These are phyloP conservation scores for Anolis carolinensis DNA, from an alignment of 2,113 vertebrate genomes.

Conservation along the genomic window DNA sequence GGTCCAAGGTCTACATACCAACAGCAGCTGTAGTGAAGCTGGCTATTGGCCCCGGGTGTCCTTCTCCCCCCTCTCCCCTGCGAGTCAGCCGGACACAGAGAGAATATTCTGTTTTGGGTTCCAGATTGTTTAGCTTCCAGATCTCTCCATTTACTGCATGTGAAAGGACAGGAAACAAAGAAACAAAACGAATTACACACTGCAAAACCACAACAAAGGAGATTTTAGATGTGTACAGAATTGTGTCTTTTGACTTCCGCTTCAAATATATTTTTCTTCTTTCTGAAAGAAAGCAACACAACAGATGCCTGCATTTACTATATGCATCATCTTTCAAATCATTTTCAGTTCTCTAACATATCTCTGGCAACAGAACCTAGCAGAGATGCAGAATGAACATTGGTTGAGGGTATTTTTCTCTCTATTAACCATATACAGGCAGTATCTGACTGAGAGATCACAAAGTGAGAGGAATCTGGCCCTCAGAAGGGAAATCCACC, in stretches of 20 bases:
- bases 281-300: not conserved
- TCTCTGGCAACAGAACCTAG: not conserved
- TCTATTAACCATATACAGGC: not conserved
- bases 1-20: slow-evolving; percentile 66
- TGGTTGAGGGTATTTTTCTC: not conserved
- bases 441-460: too few relatives aligned
- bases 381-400: not conserved
- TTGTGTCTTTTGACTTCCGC: not conserved
- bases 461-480: too few relatives aligned
- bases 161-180: slow-evolving; percentile 30
- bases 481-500: too few relatives aligned
- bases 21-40: slow-evolving; percentile 81
- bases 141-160: slow-evolving; percentile 75
- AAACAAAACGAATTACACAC: slow-evolving; percentile 18
- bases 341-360: not conserved
- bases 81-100: slow-evolving; percentile 83
- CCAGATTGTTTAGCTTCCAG: slow-evolving; percentile 79
- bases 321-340: not conserved
- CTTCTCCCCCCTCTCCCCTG: slow-evolving; percentile 80
- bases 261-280: not conserved
- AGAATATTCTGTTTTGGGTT: slow-evolving; percentile 83
- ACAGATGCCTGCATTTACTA: too few relatives aligned
- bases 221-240: not conserved
- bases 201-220: slow-evolving; percentile 1
- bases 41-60: slow-evolving; percentile 81